These are phyloP conservation scores for Rhinopomastus cyanomelas DNA, from an alignment of 2,113 vertebrate genomes.

Conservation along the genomic window DNA sequence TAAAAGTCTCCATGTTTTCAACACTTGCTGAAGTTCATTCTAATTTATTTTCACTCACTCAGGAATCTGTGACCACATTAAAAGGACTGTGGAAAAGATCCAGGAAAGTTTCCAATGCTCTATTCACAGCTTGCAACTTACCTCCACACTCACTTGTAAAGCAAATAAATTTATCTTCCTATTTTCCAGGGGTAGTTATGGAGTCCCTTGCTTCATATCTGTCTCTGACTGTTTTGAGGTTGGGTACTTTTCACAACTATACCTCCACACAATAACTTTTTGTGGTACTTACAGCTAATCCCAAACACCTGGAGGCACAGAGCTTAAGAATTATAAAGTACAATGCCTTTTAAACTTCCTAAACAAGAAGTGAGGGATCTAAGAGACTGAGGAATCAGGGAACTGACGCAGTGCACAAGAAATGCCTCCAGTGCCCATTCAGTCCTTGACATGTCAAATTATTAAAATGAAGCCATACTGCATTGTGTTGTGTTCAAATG, in stretches of 20 bases:
- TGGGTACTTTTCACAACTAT: neutral
- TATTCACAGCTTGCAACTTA: constrained; percentile 49
- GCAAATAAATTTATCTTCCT: neutral
- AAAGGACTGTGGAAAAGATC: constrained; percentile 37
- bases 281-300: neutral
- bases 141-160: neutral
- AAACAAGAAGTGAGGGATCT: neutral
- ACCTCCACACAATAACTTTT: neutral
- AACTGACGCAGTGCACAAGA: neutral
- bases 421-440: neutral
- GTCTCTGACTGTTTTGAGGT: neutral
- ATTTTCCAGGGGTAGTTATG: neutral
- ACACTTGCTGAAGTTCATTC: constrained; percentile 49
- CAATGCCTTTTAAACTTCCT: neutral
- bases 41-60: constrained; percentile 53
- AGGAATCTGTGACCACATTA: constrained; percentile 57
- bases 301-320: neutral
- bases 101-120: constrained; percentile 25
- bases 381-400: neutral
- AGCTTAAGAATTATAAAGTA: neutral
- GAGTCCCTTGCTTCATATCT: neutral
- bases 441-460: neutral
- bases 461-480: neutral
- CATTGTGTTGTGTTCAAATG: neutral
- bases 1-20: constrained; percentile 46